Conservation (phyloP, 2,888 invertebrate species). For the Drosophila longiperda region DNA sequence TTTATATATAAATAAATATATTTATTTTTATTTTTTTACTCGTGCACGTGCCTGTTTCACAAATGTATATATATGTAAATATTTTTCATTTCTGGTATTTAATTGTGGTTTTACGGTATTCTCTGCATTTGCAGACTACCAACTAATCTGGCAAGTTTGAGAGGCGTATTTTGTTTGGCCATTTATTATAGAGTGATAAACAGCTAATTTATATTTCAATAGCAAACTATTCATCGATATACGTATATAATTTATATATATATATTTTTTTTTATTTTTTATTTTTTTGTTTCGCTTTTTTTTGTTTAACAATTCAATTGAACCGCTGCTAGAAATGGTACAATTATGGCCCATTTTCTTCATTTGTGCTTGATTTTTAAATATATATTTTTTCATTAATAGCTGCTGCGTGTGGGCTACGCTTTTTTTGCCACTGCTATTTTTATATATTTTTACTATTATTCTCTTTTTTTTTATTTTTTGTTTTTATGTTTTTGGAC, state of each 20-base stretch:
- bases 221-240: not conserved
- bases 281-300: conserved; percentile 4
- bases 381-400: conserved; percentile 29
- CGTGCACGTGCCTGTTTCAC: conserved; percentile 23
- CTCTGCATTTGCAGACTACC: not conserved
- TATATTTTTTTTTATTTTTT: not conserved
- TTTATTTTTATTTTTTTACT: not conserved
- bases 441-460: conserved; percentile 19
- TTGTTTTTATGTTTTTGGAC: conserved; percentile 18
- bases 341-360: conserved; percentile 57
- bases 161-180: not conserved
- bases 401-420: conserved; percentile 47
- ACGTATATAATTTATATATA: not conserved
- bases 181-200: conserved; percentile 22
- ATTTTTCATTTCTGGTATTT: conserved; percentile 38
- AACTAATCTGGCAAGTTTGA: not conserved
- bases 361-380: conserved; percentile 40
- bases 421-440: conserved; percentile 13
- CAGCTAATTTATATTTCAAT: conserved; percentile 34
- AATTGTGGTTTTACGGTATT: conserved; percentile 29
- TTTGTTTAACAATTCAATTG: conserved; percentile 28
- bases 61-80: not conserved
- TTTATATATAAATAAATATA: not conserved
- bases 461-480: not conserved
- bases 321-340: conserved; percentile 43